phyloP scores from a whole-genome alignment of 2,888 invertebrate species.

The Spicauda simplicius region DNA sequence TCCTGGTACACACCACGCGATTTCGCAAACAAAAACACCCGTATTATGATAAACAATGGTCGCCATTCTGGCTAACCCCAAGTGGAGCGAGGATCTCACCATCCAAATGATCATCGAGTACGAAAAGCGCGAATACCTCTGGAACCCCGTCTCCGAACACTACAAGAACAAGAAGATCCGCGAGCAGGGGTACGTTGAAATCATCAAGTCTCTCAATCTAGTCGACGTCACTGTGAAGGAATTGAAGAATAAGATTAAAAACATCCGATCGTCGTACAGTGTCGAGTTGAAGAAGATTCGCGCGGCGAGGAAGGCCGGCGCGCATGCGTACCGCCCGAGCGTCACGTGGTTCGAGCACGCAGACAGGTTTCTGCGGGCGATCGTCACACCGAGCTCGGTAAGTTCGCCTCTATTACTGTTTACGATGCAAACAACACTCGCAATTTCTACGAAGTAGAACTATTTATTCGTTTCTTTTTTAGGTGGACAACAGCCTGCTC shows the following conservation, averaged over 20 bases:
- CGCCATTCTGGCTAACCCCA: constrained; percentile 79
- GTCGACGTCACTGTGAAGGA: constrained; percentile 80
- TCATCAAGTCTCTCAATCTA: constrained; percentile 76
- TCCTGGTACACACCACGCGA: constrained; percentile 71
- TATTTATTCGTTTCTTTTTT: constrained; percentile 46
- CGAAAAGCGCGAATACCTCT: constrained; percentile 79
- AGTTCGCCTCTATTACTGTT: constrained; percentile 55
- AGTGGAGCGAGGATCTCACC: constrained; percentile 82
- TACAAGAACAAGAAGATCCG: constrained; percentile 82
- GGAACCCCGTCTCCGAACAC: constrained; percentile 81
- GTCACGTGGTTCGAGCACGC: constrained; percentile 85
- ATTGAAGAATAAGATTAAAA: constrained; percentile 83
- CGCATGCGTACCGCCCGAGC: constrained; percentile 83
- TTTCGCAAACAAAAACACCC: constrained; percentile 54
- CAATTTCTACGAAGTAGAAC: constrained; percentile 34
- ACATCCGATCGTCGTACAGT: constrained; percentile 82
- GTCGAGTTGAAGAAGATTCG: constrained; percentile 83
- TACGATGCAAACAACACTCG: constrained; percentile 38
- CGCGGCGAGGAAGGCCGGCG: constrained; percentile 81
- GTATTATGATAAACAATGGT: constrained; percentile 71
- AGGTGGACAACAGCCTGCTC: constrained; percentile 78
- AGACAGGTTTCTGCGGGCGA: constrained; percentile 83
- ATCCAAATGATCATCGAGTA: constrained; percentile 82
- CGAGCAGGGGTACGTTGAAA: constrained; percentile 80
- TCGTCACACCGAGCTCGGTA: constrained; percentile 83